Percentiles rank a stretch among this genome's conserved stretches.
Conservation (phyloP, 2,797 vertebrate genomes). For the Oreochromis mossambicus region DNA sequence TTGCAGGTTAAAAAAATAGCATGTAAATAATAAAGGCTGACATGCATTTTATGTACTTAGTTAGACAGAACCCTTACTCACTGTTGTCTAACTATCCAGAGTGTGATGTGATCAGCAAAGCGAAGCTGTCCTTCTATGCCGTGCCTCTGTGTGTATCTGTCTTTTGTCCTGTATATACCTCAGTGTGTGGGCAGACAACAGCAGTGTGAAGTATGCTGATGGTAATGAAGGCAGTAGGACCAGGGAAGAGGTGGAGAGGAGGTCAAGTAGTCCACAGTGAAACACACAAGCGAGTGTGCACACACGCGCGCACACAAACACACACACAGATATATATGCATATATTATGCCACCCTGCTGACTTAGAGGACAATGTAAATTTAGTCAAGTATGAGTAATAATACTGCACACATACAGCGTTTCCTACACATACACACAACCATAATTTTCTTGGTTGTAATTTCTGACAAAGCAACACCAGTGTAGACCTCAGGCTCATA, state of each 20-base stretch:
- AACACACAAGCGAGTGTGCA: not conserved
- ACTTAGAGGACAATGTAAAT: slow-evolving; percentile 57
- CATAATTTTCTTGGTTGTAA: slow-evolving; percentile 32
- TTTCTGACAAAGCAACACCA: slow-evolving; percentile 57
- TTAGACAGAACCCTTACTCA: slow-evolving; percentile 6
- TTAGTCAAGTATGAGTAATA: slow-evolving; percentile 54
- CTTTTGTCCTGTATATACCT: not conserved
- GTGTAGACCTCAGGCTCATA: slow-evolving; percentile 49
- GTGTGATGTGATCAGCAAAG: slow-evolving; percentile 21
- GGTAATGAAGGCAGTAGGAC: slow-evolving; percentile 52
- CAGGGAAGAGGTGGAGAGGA: slow-evolving; percentile 52
- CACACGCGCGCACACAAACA: not conserved
- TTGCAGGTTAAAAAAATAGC: not conserved
- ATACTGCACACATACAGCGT: slow-evolving; percentile 19
- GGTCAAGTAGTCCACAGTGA: slow-evolving; percentile 60
- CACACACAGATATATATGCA: not conserved
- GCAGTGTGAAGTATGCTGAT: slow-evolving; percentile 48
- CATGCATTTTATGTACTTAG: slow-evolving; percentile 2
- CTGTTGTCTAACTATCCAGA: slow-evolving; percentile 16
- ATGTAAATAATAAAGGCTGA: not conserved
- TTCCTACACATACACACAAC: not conserved
- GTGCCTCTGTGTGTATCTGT: not conserved
- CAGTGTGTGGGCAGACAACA: slow-evolving; percentile 50
- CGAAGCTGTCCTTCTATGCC: not conserved
- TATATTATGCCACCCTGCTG: slow-evolving; percentile 41